phyloP scores from a whole-genome alignment of 2,888 invertebrate species.

The Chymomyza caudatula region DNA sequence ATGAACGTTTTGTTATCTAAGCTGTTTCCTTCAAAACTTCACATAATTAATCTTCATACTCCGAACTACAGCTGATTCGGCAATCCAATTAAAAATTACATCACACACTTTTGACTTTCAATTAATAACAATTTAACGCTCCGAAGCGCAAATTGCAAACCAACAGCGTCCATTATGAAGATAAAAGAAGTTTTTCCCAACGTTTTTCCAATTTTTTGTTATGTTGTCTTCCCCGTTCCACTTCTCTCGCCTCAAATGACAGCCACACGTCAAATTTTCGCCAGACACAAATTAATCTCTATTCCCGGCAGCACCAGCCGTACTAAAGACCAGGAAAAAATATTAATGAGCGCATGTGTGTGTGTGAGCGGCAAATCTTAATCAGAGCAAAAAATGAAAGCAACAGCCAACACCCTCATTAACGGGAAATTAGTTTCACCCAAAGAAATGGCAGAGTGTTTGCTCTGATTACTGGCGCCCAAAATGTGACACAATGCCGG shows the following conservation, averaged over 20 bases:
- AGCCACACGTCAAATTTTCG: slow-evolving; percentile 63
- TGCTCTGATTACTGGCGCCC: slow-evolving; percentile 28
- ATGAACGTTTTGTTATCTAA: background rate
- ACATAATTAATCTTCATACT: slow-evolving; percentile 35
- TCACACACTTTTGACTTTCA: slow-evolving; percentile 62
- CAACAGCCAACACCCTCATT: slow-evolving; percentile 65
- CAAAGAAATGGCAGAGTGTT: slow-evolving; percentile 21
- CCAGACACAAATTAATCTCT: slow-evolving; percentile 66
- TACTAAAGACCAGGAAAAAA: slow-evolving; percentile 35
- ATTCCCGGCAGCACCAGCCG: slow-evolving; percentile 37
- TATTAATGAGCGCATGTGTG: slow-evolving; percentile 66
- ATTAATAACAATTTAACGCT: slow-evolving; percentile 76
- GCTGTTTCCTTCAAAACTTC: background rate
- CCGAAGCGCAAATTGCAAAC: slow-evolving; percentile 30
- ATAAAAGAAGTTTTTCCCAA: slow-evolving; percentile 50
- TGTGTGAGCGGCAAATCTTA: slow-evolving; percentile 47
- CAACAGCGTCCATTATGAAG: slow-evolving; percentile 33
- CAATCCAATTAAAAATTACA: slow-evolving; percentile 64
- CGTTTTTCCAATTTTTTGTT: slow-evolving; percentile 29
- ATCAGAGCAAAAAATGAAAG: slow-evolving; percentile 34
- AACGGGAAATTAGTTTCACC: slow-evolving; percentile 73
- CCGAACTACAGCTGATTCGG: slow-evolving; percentile 13
- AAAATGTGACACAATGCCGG: background rate
- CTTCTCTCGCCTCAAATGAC: slow-evolving; percentile 39
- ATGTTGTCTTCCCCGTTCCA: background rate